phyloP scores from a whole-genome alignment of 2,797 vertebrate species.

The Hoplostethus atlanticus region DNA sequence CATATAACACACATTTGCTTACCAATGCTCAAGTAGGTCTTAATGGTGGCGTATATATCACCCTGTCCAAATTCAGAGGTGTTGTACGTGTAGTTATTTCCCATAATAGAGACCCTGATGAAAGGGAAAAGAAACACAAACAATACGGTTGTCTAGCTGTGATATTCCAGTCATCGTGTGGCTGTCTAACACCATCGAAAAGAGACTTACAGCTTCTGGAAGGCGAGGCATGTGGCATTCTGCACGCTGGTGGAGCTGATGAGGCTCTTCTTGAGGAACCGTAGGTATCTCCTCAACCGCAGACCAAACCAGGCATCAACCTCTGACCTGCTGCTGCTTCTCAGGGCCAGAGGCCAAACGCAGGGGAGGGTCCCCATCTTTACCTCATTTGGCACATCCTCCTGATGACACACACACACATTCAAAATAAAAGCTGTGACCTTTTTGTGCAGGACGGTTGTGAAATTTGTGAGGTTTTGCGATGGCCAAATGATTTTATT shows the following conservation, averaged over 20 bases:
- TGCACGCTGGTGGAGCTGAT: constrained; percentile 60
- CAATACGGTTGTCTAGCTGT: neutral
- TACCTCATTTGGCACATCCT: constrained; percentile 64
- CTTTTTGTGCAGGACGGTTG: neutral
- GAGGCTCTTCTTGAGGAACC: constrained; percentile 72
- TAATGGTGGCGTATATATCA: constrained; percentile 74
- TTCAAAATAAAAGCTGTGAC: too few species aligned
- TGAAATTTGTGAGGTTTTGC: constrained; percentile 1
- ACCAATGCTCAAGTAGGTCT: constrained; percentile 69
- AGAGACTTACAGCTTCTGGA: constrained; percentile 74
- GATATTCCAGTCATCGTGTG: neutral
- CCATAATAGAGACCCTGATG: constrained; percentile 72
- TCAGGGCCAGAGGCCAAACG: constrained; percentile 74
- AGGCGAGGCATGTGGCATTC: constrained; percentile 69
- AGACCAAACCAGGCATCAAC: constrained; percentile 70
- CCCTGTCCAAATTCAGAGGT: constrained; percentile 60
- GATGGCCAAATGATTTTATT: neutral
- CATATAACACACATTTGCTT: constrained; percentile 6
- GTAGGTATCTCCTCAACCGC: constrained; percentile 63
- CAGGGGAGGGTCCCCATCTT: constrained; percentile 68
- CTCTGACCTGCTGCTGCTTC: constrained; percentile 54
- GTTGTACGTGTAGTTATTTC: constrained; percentile 70
- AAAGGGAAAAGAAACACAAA: constrained; percentile 5
- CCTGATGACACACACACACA: constrained; percentile 43
- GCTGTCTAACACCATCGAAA: neutral